phyloP scores from a whole-genome alignment of 2,888 invertebrate species.

The Caenorhabditis virilis region DNA sequence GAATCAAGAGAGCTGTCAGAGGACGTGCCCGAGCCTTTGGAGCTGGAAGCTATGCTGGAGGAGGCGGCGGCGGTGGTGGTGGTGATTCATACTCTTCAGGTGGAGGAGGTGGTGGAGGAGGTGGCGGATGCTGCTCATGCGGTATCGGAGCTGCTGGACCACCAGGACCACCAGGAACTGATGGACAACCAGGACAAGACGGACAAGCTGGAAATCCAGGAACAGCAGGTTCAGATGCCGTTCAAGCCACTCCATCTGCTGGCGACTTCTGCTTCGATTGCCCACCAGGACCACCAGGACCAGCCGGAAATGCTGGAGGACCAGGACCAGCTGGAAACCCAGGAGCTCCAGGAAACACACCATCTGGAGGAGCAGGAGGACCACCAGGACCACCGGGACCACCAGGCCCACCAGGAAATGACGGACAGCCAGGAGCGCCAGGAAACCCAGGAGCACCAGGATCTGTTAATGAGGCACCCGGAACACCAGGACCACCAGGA shows the following conservation, averaged over 20 bases:
- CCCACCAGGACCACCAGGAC: slow-evolving; percentile 62
- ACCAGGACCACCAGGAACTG: slow-evolving; percentile 47
- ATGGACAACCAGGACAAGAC: slow-evolving; percentile 41
- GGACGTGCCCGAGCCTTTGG: slow-evolving; percentile 32
- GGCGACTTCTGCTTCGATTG: slow-evolving; percentile 50
- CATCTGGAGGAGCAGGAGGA: slow-evolving; percentile 34
- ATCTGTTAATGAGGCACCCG: slow-evolving; percentile 44
- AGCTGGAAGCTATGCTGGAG: slow-evolving; percentile 14
- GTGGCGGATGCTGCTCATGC: slow-evolving; percentile 36
- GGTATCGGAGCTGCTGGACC: slow-evolving; percentile 42
- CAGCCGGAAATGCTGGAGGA: slow-evolving; percentile 51
- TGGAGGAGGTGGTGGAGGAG: slow-evolving; percentile 22
- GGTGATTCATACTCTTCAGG: slow-evolving; percentile 7
- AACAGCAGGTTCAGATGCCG: slow-evolving; percentile 30
- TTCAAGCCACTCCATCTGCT: slow-evolving; percentile 25
- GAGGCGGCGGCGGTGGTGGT: slow-evolving; percentile 24
- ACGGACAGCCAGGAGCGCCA: slow-evolving; percentile 42
- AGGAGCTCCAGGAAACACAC: slow-evolving; percentile 38
- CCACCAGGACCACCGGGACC: slow-evolving; percentile 49
- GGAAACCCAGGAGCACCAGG: slow-evolving; percentile 56
- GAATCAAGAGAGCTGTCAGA: slow-evolving; percentile 24
- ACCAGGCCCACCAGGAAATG: slow-evolving; percentile 32
- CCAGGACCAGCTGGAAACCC: slow-evolving; percentile 39
- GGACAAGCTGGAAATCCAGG: slow-evolving; percentile 37
- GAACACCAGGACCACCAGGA: slow-evolving; percentile 48